phyloP scores from a whole-genome alignment of 2,113 vertebrate genomes.

The Callocephalon fimbriatum region DNA sequence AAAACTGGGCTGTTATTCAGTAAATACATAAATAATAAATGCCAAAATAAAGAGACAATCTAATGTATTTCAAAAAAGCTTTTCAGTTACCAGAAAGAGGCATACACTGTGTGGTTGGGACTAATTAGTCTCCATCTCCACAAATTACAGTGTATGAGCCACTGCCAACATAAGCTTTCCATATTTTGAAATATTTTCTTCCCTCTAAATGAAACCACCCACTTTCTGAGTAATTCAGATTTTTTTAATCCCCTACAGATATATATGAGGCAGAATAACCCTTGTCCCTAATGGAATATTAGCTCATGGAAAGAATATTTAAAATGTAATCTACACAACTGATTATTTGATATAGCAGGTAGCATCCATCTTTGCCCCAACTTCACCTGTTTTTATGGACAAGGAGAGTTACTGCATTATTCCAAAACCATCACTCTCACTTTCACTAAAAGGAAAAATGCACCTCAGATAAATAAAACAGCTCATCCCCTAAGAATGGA shows the following conservation, averaged over 20 bases:
- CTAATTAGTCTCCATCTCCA: conserved; percentile 36
- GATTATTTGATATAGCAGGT: not conserved
- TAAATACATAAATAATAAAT: conserved; percentile 42
- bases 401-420: not conserved
- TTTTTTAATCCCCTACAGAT: conserved; percentile 52
- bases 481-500: not conserved
- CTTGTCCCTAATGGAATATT: conserved; percentile 9
- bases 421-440: not conserved
- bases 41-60: conserved; percentile 43
- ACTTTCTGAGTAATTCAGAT: conserved; percentile 55
- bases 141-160: conserved; percentile 51
- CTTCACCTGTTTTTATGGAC: conserved; percentile 17
- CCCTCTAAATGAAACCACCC: conserved; percentile 61
- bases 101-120: conserved; percentile 11
- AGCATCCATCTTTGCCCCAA: not conserved
- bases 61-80: conserved; percentile 6
- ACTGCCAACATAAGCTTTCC: conserved; percentile 67
- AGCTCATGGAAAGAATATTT: conserved; percentile 57
- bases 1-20: conserved; percentile 24
- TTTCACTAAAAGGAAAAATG: not conserved
- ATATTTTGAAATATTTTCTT: conserved; percentile 67
- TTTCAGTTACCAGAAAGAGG: conserved; percentile 47
- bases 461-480: not conserved
- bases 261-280: conserved; percentile 38
- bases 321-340: not conserved